Evolutionary conservation across 30 jellyfish, hydroid and myxozoan species (phyloP), one percentile per base, ranked within the genome.

Genomic region (Catostylus mosaicus): DNA sequence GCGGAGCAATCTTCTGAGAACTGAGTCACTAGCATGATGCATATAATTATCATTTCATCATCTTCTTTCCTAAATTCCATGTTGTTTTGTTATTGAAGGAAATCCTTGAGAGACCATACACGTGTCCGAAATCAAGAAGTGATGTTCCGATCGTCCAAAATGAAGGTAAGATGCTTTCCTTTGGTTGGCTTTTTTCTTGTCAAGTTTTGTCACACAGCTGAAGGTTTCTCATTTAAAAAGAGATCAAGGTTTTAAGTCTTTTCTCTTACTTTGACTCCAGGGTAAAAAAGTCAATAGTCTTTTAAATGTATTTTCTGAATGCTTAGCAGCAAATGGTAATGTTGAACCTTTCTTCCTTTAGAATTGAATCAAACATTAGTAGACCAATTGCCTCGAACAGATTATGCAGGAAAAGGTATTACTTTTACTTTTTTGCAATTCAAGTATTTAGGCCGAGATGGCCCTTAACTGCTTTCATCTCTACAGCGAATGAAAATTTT

Each of bases 41-140:
- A n/a, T n/a, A n/a, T n/a, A n/a, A n/a, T n/a, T n/a, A n/a, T 7
- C 54, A 40, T 40, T 40, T 14, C 14, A 14, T 40, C 14, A 14
- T 40, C 54, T 14, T 40, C 54, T 5, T 40, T 40, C 54, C 14
- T 40, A 14, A 40, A 5, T 40, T 14, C 14, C 14, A 14, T 40
- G 54, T 40, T 40, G 7, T 32, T 2, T 33, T 48, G 35, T 12
- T 18, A 1, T 73, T 75, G 0, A 76, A 82, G 95, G 89, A 75
- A 20, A 48, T 63, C 36, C 72, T 65, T 12, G 96, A 86, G 45
- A 75, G 98, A 56, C 98, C 98, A 31, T 85, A 43, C 59, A 92
- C 98, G 14, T 78, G 95, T 40, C 94, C 98, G 29, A 92, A 92
- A 52, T 79, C 93, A 51, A 73, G 96, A 45, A 7, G 71, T 23